Base-by-base conservation (phyloP, 92 coral and sea anemone species). In the Paragorgia papillata region DNA sequence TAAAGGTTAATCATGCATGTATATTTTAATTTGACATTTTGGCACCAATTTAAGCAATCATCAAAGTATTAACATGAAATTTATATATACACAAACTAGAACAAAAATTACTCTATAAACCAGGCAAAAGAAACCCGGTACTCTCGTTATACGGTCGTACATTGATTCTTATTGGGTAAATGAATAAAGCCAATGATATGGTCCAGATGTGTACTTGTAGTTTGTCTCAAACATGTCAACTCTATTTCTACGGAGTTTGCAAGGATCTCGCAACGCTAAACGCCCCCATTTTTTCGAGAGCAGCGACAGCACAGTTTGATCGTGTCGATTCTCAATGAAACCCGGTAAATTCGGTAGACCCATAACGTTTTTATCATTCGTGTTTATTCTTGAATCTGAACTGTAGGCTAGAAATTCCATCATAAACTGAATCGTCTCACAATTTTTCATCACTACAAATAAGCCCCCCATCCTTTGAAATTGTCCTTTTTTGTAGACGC, bases 271-370 rank as follows among this genome's bases (percentile, higher is more conserved):
- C 2, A 66, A n/a, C 4, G 41, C 56, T 22, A 40, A 25, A 20
- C 35, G 35, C 6, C 73, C 73, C 73, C 73, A 66, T 54, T 66
- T 66, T 19, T 66, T 66, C 5, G 73, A 66, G n/a, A 66, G 32
- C 73, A 66, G 15, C 2, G 73, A 66, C 19, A 39, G 73, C 22
- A 66, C 73, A 19, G 73, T 35, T 66, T 66, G 73, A 21, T 66
- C 73, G 12, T 66, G 73, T n/a, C 73, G 40, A 31, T 66, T 35
- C 2, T 54, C 73, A 1, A 35, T 32, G 25, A 66, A 66, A n/a
- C 31, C 51, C 22, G 18, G 9, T 10, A 66, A 35, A 66, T 66
- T 66, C 21, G 73, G 73, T 25, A 26, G 14, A 5, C 73, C 73
- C 1, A 66, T 29, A 40, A 40, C 54, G 29, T 66, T 66, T 13